Conservation (phyloP, 2,888 invertebrate species). For the Zootermopsis nevadensis region DNA sequence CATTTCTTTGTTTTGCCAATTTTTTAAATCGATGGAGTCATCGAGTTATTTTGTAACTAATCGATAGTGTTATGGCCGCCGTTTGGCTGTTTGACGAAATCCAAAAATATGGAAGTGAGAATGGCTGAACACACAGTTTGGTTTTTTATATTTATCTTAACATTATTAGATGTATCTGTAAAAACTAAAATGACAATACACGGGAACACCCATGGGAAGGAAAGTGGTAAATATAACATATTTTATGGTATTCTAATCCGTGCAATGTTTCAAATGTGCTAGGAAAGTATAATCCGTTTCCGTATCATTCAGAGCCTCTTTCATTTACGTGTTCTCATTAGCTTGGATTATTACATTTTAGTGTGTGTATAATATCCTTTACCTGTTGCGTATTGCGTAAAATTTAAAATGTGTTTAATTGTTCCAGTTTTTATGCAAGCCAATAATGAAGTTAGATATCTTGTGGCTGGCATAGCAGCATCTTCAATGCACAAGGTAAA, state of each 20-base stretch:
- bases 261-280: constrained; percentile 44
- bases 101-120: constrained; percentile 52
- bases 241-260: constrained; percentile 15
- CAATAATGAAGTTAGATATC: constrained; percentile 76
- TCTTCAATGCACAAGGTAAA: constrained; percentile 66
- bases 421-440: constrained; percentile 77
- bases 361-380: no score
- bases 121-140: constrained; percentile 56
- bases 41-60: constrained; percentile 33
- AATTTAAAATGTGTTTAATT: constrained; percentile 54
- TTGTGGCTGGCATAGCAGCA: constrained; percentile 72
- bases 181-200: constrained; percentile 77
- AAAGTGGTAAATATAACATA: constrained; percentile 55
- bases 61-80: constrained; percentile 53
- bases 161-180: constrained; percentile 74
- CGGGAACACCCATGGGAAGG: constrained; percentile 80
- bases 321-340: no score
- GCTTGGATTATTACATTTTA: no score
- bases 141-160: constrained; percentile 75
- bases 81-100: constrained; percentile 44
- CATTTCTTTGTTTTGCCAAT: no score
- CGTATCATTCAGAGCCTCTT: no score
- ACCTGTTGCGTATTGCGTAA: neutral
- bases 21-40: neutral
- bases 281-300: constrained; percentile 32